These are phyloP conservation scores for Laodelphax striatellus DNA, from an alignment of 1,140 invertebrate species.

Conservation along the genomic window DNA sequence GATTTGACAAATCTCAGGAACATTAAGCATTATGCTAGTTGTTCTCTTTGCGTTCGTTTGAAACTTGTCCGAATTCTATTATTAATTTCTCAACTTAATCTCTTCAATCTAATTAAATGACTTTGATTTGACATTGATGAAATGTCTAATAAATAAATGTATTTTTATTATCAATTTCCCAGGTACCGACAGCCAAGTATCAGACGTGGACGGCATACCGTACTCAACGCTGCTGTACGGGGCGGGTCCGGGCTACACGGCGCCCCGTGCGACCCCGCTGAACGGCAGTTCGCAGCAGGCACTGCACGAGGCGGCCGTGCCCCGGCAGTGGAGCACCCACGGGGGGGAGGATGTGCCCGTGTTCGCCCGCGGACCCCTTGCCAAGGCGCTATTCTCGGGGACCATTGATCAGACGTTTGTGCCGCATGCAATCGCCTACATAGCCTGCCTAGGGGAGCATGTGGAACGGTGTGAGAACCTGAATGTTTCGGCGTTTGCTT, in stretches of 20 bases:
- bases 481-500: neutral
- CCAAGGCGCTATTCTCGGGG: slow-evolving; percentile 37
- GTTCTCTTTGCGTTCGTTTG: too few relatives aligned
- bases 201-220: slow-evolving; percentile 49
- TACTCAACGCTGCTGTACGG: slow-evolving; percentile 62
- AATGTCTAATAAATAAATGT: too few relatives aligned
- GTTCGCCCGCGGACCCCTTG: slow-evolving; percentile 48
- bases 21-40: too few relatives aligned
- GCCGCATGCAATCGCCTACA: slow-evolving; percentile 61
- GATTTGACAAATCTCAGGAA: too few relatives aligned
- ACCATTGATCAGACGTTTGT: slow-evolving; percentile 66
- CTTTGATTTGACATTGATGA: too few relatives aligned
- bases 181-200: slow-evolving; percentile 54
- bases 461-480: neutral
- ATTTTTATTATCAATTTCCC: slow-evolving; percentile 1
- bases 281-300: slow-evolving; percentile 30
- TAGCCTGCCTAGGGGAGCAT: slow-evolving; percentile 37
- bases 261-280: slow-evolving; percentile 32
- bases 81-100: too few relatives aligned
- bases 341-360: slow-evolving; percentile 83
- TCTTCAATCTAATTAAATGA: too few relatives aligned
- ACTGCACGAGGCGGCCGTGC: slow-evolving; percentile 43
- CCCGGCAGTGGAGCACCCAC: slow-evolving; percentile 67
- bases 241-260: slow-evolving; percentile 51
- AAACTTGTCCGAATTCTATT: too few relatives aligned